Evolutionary conservation across 2,797 vertebrate genomes (phyloP).

Genomic region (Gymnothorax reevesii): DNA sequence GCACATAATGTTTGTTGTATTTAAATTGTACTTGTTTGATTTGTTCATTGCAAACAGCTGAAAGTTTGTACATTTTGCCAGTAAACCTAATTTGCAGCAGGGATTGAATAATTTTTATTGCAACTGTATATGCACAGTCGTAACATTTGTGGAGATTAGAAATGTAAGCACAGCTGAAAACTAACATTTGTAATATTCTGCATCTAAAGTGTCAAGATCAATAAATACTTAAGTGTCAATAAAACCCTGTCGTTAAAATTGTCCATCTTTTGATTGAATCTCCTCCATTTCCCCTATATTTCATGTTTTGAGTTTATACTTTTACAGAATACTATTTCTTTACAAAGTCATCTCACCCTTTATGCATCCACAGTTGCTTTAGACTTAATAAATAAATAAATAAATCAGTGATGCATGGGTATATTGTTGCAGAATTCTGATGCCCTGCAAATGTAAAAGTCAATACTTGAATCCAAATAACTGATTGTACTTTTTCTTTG

Average conservation of each 20-base stretch:
- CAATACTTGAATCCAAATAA: neutral
- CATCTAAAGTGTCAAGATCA: neutral
- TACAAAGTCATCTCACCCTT: neutral
- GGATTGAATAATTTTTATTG: too few relatives aligned
- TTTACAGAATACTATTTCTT: neutral
- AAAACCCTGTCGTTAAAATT: neutral
- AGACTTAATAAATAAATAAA: neutral
- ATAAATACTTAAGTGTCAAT: neutral
- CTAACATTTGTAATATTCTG: neutral
- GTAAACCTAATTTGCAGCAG: too few relatives aligned
- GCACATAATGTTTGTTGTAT: too few relatives aligned
- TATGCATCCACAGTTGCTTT: neutral
- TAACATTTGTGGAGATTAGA: neutral
- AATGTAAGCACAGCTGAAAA: neutral
- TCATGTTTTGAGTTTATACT: neutral
- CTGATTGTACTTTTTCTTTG: neutral
- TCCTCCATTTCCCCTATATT: neutral
- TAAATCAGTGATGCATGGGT: neutral
- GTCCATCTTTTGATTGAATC: neutral
- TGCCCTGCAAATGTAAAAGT: neutral
- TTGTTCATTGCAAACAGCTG: too few relatives aligned
- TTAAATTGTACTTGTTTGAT: too few relatives aligned
- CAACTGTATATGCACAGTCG: too few relatives aligned
- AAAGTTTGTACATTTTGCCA: too few relatives aligned
- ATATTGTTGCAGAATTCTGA: neutral